A percentile compares a stretch with the other conserved stretches of the same genome.
phyloP scores from a whole-genome alignment of 2,888 invertebrate species.

The Nemotelus pantherinus region DNA sequence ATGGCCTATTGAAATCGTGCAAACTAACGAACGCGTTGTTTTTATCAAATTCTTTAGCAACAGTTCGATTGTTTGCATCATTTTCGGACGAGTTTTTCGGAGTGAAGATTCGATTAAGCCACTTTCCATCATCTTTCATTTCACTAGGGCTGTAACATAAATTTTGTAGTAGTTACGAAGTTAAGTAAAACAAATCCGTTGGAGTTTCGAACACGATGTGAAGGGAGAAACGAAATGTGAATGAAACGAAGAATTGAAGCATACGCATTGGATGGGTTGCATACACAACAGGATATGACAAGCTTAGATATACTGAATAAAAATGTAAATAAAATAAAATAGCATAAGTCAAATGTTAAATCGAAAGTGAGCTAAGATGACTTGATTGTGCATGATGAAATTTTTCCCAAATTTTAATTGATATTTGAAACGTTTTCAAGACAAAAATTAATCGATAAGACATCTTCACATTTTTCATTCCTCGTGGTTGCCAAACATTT shows the following conservation, averaged over 20 bases:
- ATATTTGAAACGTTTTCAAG: no score
- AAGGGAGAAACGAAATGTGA: background rate
- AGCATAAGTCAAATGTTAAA: background rate
- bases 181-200: conserved; percentile 7
- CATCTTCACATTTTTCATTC: no score
- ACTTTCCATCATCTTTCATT: conserved; percentile 58
- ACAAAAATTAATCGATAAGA: no score
- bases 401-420: no score
- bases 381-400: no score
- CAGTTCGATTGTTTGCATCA: conserved; percentile 46
- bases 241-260: background rate
- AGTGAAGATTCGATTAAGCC: conserved; percentile 64
- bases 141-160: conserved; percentile 51
- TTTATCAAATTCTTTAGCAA: conserved; percentile 62
- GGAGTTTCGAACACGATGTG: background rate
- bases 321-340: background rate
- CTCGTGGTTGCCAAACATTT: no score
- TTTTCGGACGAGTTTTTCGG: conserved; percentile 53
- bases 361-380: background rate
- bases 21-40: conserved; percentile 53
- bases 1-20: conserved; percentile 64
- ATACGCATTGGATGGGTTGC: background rate
- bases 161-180: conserved; percentile 47
- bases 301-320: conserved; percentile 13
- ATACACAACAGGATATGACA: background rate